Evolutionary conservation across 2,113 vertebrate genomes (phyloP), one percentile per base, ranked within the genome.

Genomic region (Rhinopomastus cyanomelas): DNA sequence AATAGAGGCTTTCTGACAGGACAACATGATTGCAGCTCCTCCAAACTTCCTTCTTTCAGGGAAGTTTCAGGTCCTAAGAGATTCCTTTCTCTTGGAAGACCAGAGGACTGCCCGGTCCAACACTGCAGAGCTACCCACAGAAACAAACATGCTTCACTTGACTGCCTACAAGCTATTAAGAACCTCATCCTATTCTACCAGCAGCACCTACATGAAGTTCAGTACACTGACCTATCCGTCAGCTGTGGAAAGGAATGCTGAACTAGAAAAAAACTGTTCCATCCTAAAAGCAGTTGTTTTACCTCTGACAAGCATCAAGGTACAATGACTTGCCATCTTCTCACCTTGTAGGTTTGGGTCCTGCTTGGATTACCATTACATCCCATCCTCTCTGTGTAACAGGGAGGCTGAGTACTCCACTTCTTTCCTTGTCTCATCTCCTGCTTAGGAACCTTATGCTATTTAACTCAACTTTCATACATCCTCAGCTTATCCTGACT

Each of bases 81-180:
- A 6, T 79, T 80, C 23, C 51, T 44, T 49, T 46, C n/a, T 55
- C 32, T 57, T 39, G 18, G 34, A 11, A 67, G 34, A 23, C 34
- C 29, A 23, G 61, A 52, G 32, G 82, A 9, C 12, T 49, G 32
- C 25, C 17, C 61, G 21, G 32, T 48, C 39, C 30, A 55, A 23
- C 17, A 34, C 49, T n/a, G 18, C 27, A 60, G 23, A 75, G 59
- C 3, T 51, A 51, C 14, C 21, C 25, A 19, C 0, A 0, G n/a
- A 3, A 60, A 29, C 55, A 91, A 79, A 73, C 4, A 27, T 20
- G 30, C 32, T 65, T 65, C 53, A 53, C 42, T 9, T 17, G 19
- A n/a, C 36, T 39, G 34, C 37, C 71, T 29, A 11, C 23, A 73
- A 82, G 8, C 11, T 61, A 67, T 55, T 21, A 88, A 62, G 26